phyloP scores from a whole-genome alignment of 2,113 vertebrate genomes.

The Myrmecobius fasciatus region DNA sequence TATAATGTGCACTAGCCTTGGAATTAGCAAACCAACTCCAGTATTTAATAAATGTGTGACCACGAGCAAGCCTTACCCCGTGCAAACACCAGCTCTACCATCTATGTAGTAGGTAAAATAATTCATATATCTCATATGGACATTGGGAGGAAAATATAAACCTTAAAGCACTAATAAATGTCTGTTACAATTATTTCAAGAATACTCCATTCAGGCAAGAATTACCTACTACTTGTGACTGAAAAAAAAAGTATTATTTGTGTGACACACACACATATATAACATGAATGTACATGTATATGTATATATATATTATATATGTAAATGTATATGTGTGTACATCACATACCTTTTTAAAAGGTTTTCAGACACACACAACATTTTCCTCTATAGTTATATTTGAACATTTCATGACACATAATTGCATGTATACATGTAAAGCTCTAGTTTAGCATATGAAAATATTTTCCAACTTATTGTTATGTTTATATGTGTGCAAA shows the following conservation, averaged over 20 bases:
- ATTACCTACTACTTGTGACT: not conserved
- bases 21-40: not conserved
- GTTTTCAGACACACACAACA: constrained; percentile 31
- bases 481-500: constrained; percentile 54
- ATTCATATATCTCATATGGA: not conserved
- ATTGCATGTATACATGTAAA: constrained; percentile 51
- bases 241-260: not conserved
- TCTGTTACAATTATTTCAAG: not conserved
- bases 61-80: not conserved
- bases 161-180: not conserved
- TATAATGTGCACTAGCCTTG: not conserved
- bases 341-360: not conserved
- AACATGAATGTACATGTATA: too few species aligned
- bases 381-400: constrained; percentile 44
- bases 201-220: not conserved
- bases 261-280: not conserved
- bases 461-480: constrained; percentile 57
- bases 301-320: too few species aligned
- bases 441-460: constrained; percentile 53
- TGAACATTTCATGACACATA: constrained; percentile 61
- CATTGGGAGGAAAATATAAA: not conserved
- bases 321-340: not conserved
- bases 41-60: not conserved
- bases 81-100: not conserved
- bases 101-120: not conserved